Percentiles rank a stretch among this genome's conserved stretches.
These are phyloP conservation scores for Liolophura sinensis DNA, from an alignment of 1,140 invertebrate genomes.

Conservation along the genomic window DNA sequence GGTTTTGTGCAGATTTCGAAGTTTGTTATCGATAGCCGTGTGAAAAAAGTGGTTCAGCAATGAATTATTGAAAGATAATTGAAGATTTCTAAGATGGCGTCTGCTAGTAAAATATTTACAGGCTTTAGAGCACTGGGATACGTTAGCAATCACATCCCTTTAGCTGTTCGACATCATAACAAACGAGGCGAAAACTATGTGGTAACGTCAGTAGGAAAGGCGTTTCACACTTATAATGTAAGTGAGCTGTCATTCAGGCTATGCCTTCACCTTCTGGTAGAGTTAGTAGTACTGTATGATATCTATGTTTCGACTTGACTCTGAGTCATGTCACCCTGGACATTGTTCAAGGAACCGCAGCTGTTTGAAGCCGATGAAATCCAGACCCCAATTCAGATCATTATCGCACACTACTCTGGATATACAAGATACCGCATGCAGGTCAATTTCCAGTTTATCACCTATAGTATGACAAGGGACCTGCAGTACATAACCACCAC, in stretches of 20 bases:
- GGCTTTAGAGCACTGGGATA: slow-evolving; percentile 84
- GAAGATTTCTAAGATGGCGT: slow-evolving; percentile 19
- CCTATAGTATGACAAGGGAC: too few species aligned
- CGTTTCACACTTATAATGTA: slow-evolving; percentile 88
- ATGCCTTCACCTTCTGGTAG: slow-evolving; percentile 4
- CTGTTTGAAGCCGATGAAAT: too few species aligned
- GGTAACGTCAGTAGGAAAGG: slow-evolving; percentile 85
- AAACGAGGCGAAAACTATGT: slow-evolving; percentile 85
- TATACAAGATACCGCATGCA: too few species aligned
- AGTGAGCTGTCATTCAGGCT: slow-evolving; percentile 23
- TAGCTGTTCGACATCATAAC: slow-evolving; percentile 81
- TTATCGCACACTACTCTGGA: too few species aligned
- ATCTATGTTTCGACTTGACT: too few species aligned
- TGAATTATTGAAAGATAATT: background rate
- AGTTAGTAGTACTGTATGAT: too few species aligned
- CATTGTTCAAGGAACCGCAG: too few species aligned
- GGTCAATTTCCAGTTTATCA: too few species aligned
- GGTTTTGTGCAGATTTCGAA: too few species aligned
- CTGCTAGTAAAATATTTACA: slow-evolving; percentile 70
- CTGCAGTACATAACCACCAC: too few species aligned
- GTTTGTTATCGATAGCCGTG: background rate
- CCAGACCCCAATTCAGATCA: too few species aligned
- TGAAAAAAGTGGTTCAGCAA: background rate
- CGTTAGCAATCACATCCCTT: slow-evolving; percentile 90
- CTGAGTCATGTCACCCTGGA: too few species aligned